Evolutionary conservation across 1,140 invertebrate genomes (phyloP).

Genomic region (Rhopalosiphum maidis): DNA sequence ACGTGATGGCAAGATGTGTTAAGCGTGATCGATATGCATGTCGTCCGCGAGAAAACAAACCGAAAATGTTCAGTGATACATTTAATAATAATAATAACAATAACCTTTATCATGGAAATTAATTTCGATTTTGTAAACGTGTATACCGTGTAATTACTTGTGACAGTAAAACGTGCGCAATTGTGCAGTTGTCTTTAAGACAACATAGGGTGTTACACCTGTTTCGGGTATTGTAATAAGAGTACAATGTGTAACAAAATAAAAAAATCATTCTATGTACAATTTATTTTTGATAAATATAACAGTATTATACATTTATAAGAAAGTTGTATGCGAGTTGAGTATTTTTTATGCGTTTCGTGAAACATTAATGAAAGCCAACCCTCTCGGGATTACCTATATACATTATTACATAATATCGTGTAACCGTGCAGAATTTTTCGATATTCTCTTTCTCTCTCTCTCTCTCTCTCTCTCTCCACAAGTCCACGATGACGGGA

Average conservation of each 20-base stretch:
- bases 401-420: background rate
- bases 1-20: background rate
- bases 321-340: background rate
- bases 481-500: background rate
- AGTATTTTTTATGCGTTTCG: background rate
- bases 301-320: background rate
- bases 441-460: background rate
- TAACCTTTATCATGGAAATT: background rate
- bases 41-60: background rate
- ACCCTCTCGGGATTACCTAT: background rate
- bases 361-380: conserved; percentile 20
- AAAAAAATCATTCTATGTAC: background rate
- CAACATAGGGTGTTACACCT: too few species aligned
- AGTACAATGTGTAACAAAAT: background rate
- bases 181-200: too few species aligned
- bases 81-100: background rate
- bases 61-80: background rate
- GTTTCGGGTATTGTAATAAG: background rate
- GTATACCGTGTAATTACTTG: background rate
- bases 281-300: background rate
- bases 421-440: background rate
- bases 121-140: background rate
- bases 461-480: background rate
- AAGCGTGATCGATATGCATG: conserved; percentile 23
- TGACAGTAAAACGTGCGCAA: background rate